These are phyloP conservation scores for Jaculus jaculus DNA, from an alignment of 2,113 vertebrate genomes.

Conservation along the genomic window DNA sequence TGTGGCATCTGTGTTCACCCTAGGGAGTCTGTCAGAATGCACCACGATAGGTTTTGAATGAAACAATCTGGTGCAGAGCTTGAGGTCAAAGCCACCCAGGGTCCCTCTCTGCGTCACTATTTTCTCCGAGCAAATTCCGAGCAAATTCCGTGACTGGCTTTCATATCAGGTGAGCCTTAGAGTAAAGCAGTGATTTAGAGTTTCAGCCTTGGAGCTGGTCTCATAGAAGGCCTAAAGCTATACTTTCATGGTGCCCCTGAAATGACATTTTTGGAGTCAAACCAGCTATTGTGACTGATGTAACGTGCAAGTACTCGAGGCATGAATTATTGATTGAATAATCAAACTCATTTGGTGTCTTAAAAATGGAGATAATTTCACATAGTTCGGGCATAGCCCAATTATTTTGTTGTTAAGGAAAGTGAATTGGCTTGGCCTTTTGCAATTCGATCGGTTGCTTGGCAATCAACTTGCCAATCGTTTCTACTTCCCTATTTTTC, in stretches of 20 bases:
- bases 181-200: neutral
- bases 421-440: conserved; percentile 62
- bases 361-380: conserved; percentile 69
- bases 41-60: neutral
- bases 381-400: conserved; percentile 56
- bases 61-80: neutral
- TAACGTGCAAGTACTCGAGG: neutral
- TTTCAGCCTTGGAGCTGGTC: neutral
- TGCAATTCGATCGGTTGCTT: conserved; percentile 63
- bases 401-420: conserved; percentile 69
- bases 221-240: neutral
- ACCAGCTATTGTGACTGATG: conserved; percentile 28
- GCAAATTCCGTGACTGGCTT: neutral
- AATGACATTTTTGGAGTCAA: conserved; percentile 13
- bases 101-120: neutral
- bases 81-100: neutral
- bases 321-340: conserved; percentile 56
- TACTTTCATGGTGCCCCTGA: neutral
- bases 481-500: conserved; percentile 73
- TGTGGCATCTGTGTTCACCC: neutral
- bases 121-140: neutral
- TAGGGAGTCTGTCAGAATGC: neutral
- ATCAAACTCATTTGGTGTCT: conserved; percentile 59
- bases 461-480: conserved; percentile 67
- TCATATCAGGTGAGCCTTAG: neutral